phyloP scores from a whole-genome alignment of 2,888 invertebrate genomes.

The Chirona hameri region DNA sequence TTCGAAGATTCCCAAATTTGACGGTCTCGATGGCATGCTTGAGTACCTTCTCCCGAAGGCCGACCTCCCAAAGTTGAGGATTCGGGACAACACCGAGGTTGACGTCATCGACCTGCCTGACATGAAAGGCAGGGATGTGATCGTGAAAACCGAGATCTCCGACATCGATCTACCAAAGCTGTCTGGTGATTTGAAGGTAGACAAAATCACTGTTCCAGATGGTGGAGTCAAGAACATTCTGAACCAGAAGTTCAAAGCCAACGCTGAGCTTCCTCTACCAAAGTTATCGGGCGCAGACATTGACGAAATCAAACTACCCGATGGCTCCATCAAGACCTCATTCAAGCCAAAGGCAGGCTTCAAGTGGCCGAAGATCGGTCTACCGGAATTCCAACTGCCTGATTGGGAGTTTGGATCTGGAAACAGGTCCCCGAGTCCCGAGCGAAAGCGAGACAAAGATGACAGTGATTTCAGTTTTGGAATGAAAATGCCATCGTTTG shows the following conservation, averaged over 20 bases:
- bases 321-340: not conserved
- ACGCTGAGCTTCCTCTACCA: not conserved
- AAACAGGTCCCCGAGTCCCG: not conserved
- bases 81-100: slow-evolving; percentile 2
- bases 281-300: slow-evolving; percentile 1
- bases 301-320: not conserved
- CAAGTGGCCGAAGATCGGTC: not conserved
- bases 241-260: not conserved
- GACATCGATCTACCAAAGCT: not conserved
- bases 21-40: slow-evolving; percentile 4
- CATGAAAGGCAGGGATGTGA: not conserved
- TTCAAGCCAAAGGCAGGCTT: slow-evolving; percentile 9
- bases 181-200: not conserved
- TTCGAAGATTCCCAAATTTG: not conserved
- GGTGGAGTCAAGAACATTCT: not conserved
- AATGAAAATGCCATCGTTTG: too few relatives aligned
- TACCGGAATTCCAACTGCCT: not conserved
- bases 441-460: too few relatives aligned
- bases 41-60: not conserved
- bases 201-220: not conserved
- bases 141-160: not conserved
- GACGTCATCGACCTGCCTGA: slow-evolving; percentile 1
- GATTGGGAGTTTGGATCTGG: not conserved
- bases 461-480: too few relatives aligned
- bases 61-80: not conserved